phyloP scores from a whole-genome alignment of 2,113 vertebrate species.

The Cavia porcellus region DNA sequence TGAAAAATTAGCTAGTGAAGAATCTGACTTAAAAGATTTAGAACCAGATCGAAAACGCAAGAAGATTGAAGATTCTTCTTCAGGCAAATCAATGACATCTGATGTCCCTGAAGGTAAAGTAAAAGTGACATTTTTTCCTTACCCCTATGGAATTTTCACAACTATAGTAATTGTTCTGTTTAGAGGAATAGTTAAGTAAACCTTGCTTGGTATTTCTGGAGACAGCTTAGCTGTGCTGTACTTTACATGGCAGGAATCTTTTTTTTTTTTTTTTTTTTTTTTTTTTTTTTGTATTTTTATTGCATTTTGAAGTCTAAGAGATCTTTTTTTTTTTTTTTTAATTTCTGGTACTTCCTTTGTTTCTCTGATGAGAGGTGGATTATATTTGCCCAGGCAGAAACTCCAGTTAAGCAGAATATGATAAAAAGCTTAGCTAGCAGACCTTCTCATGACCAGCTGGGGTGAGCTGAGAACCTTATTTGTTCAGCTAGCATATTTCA shows the following conservation, averaged over 20 bases:
- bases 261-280: conserved; percentile 2
- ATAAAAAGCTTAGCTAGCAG: conserved; percentile 14
- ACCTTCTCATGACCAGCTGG: neutral
- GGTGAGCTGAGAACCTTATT: neutral
- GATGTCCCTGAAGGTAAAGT: conserved; percentile 76
- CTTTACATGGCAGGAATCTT: conserved; percentile 9
- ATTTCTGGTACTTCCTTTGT: neutral
- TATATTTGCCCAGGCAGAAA: conserved; percentile 2
- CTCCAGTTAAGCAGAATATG: neutral
- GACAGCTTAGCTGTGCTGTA: neutral
- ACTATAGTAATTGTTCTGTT: neutral
- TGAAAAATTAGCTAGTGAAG: conserved; percentile 70
- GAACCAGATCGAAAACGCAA: conserved; percentile 79
- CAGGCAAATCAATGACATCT: conserved; percentile 27
- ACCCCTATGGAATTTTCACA: neutral
- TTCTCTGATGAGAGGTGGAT: conserved; percentile 21
- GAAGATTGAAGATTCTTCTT: conserved; percentile 74
- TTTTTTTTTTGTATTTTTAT: too few species aligned
- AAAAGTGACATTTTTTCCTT: conserved; percentile 20
- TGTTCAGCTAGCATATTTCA: neutral
- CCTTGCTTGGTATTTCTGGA: neutral
- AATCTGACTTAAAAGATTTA: conserved; percentile 68
- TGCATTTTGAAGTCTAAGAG: neutral
- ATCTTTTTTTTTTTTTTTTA: neutral
- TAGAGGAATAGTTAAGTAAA: neutral